phyloP scores from a whole-genome alignment of 2,888 invertebrate species.

The Epinotia nisella region DNA sequence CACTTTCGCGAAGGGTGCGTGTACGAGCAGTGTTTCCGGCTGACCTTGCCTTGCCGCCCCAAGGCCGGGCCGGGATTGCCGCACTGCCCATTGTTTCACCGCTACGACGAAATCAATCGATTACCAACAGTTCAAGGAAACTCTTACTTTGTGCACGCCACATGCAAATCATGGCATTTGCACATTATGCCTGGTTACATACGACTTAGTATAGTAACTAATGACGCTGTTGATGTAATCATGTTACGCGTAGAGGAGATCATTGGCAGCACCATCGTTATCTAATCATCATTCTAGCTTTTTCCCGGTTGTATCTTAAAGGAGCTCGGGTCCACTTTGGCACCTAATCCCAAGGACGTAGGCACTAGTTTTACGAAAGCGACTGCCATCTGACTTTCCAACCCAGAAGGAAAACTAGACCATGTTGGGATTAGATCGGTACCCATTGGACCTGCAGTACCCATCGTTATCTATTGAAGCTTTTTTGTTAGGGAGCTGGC shows the following conservation, averaged over 20 bases:
- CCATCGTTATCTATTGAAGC: too few species aligned
- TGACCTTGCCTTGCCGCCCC: constrained; percentile 68
- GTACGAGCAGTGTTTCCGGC: constrained; percentile 52
- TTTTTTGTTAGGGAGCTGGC: too few species aligned
- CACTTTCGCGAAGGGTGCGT: constrained; percentile 24
- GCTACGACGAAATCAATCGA: constrained; percentile 48
- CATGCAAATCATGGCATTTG: constrained; percentile 29
- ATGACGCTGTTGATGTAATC: constrained; percentile 11
- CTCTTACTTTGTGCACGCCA: constrained; percentile 35
- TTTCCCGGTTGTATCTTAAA: too few species aligned
- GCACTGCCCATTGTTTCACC: constrained; percentile 49
- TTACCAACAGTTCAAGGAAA: constrained; percentile 56
- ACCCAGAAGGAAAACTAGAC: too few species aligned
- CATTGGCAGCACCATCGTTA: background rate
- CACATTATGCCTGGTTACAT: constrained; percentile 14
- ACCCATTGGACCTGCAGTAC: too few species aligned
- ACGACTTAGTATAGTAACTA: background rate
- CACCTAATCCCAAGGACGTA: too few species aligned
- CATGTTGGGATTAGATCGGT: too few species aligned
- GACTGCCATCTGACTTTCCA: too few species aligned
- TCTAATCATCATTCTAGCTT: background rate
- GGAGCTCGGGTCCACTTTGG: too few species aligned
- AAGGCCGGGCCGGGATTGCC: constrained; percentile 58
- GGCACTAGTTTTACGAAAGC: too few species aligned
- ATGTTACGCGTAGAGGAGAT: background rate